phyloP scores from a whole-genome alignment of 1,140 invertebrate genomes.

The Hylaeus volcanicus region DNA sequence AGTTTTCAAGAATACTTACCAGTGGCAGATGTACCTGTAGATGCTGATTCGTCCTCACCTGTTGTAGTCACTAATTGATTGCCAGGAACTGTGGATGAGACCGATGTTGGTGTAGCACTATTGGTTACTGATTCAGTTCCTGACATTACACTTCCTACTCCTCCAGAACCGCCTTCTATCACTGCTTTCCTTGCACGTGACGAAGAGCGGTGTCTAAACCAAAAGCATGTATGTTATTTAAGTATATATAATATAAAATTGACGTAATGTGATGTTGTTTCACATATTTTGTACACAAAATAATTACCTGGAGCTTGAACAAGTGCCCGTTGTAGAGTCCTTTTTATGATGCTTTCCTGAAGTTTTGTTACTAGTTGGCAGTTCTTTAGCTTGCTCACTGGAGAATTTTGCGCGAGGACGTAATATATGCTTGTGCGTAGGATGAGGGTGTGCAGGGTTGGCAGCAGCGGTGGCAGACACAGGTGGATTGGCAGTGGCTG shows the following conservation, averaged over 20 bases:
- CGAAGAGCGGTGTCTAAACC: conserved; percentile 82
- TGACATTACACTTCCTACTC: conserved; percentile 73
- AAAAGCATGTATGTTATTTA: background rate
- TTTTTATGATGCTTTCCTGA: conserved; percentile 78
- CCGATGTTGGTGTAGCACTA: conserved; percentile 71
- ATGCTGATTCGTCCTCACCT: conserved; percentile 73
- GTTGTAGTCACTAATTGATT: conserved; percentile 69
- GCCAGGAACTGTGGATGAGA: conserved; percentile 70
- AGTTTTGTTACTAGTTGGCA: conserved; percentile 61
- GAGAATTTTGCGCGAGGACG: conserved; percentile 77
- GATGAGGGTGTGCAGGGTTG: conserved; percentile 75
- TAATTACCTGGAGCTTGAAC: conserved; percentile 86
- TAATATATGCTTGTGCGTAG: conserved; percentile 79
- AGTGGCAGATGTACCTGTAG: conserved; percentile 71
- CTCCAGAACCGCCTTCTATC: conserved; percentile 71
- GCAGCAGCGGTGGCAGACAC: conserved; percentile 74
- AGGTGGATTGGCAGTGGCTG: conserved; percentile 73
- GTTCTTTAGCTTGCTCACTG: conserved; percentile 73
- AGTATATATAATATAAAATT: background rate
- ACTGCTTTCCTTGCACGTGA: conserved; percentile 81
- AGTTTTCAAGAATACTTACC: conserved; percentile 53
- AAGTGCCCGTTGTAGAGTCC: conserved; percentile 86
- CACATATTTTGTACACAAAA: background rate
- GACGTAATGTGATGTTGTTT: background rate
- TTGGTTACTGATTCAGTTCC: conserved; percentile 73